Evolutionary conservation across 2,113 vertebrate genomes (phyloP).

Genomic region (Calidris pygmaea): DNA sequence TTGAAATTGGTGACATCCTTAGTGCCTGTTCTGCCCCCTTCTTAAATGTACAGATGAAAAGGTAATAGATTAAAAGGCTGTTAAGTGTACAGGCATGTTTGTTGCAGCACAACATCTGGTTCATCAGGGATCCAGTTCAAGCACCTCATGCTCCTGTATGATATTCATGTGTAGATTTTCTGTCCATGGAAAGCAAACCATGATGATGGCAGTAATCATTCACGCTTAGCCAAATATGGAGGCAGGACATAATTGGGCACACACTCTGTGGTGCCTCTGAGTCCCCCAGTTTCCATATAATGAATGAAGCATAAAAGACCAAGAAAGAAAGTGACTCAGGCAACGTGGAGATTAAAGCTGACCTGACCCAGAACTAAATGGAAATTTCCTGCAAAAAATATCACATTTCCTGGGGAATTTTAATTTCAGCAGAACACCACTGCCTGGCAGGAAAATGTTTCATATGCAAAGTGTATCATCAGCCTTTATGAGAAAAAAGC

Average conservation of each 20-base stretch:
- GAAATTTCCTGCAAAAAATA: background rate
- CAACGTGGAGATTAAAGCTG: background rate
- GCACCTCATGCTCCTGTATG: background rate
- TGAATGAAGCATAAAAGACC: background rate
- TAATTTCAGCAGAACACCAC: background rate
- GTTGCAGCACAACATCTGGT: background rate
- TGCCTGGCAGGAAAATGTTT: background rate
- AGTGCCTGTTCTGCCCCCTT: background rate
- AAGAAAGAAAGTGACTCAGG: background rate
- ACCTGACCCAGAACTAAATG: background rate
- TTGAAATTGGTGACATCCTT: background rate
- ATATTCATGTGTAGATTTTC: background rate
- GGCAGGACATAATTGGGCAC: background rate
- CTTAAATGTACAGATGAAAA: background rate
- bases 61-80: background rate
- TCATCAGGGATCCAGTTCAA: background rate
- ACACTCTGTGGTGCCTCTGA: background rate
- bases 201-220: background rate
- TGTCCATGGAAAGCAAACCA: background rate
- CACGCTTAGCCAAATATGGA: background rate
- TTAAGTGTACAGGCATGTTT: background rate
- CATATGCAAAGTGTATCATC: background rate
- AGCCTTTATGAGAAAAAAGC: background rate
- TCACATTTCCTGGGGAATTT: background rate
- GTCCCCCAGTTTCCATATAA: background rate